Evolutionary conservation across 2,797 vertebrate genomes (phyloP).

Genomic region (Lacerta bilineata): DNA sequence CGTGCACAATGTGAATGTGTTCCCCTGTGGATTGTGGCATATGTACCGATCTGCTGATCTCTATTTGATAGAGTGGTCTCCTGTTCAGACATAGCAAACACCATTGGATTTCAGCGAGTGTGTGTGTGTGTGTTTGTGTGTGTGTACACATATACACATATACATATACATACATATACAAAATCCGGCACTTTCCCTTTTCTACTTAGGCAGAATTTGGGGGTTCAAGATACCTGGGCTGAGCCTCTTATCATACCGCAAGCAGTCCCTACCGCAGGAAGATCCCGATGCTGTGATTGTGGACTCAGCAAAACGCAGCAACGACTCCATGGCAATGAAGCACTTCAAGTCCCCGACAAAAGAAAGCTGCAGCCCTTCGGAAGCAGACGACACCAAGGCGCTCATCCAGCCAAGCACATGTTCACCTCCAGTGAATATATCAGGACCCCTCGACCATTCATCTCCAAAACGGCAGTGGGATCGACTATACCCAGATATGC

Average conservation of each 20-base stretch:
- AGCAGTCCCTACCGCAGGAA: conserved; percentile 96
- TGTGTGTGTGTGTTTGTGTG: no score
- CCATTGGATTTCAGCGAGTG: no score
- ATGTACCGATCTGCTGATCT: not conserved
- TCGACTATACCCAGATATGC: conserved; percentile 87
- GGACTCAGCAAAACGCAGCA: conserved; percentile 90
- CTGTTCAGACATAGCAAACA: not conserved
- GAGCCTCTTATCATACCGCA: conserved; percentile 92
- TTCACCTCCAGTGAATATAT: conserved; percentile 89
- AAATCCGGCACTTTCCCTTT: conserved; percentile 19
- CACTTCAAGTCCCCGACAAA: conserved; percentile 94
- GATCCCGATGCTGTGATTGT: conserved; percentile 95
- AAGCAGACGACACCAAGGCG: conserved; percentile 93
- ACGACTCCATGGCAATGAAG: conserved; percentile 91
- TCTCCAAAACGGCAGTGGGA: conserved; percentile 94
- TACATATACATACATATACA: no score
- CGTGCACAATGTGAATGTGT: not conserved
- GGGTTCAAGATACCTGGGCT: conserved; percentile 92
- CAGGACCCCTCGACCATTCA: conserved; percentile 92
- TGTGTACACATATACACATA: no score
- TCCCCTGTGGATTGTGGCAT: not conserved
- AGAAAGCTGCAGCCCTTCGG: conserved; percentile 91
- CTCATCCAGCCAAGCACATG: conserved; percentile 92
- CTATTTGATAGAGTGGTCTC: not conserved
- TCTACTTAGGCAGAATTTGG: conserved; percentile 89